Conservation (phyloP, 2,888 invertebrate genomes). For the Ametastegia equiseti region DNA sequence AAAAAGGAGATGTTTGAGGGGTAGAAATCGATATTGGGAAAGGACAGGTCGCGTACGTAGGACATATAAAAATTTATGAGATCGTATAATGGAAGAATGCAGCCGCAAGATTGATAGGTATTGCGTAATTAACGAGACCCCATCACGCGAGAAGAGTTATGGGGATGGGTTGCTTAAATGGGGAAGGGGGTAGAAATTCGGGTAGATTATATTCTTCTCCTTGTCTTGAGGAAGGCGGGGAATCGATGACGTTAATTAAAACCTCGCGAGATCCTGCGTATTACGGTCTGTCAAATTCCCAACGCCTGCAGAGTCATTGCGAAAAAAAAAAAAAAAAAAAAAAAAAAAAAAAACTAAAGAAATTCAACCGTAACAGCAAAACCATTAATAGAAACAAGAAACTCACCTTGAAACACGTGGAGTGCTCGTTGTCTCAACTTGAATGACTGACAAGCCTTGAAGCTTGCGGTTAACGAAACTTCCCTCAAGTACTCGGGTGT, state of each 20-base stretch:
- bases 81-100: slow-evolving; percentile 50
- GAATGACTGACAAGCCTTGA: slow-evolving; percentile 81
- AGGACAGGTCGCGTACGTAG: background rate
- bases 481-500: slow-evolving; percentile 81
- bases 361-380: too few species aligned
- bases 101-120: slow-evolving; percentile 53
- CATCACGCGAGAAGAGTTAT: slow-evolving; percentile 32
- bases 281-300: background rate
- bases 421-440: slow-evolving; percentile 91
- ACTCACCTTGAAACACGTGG: slow-evolving; percentile 90
- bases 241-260: background rate
- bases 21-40: background rate
- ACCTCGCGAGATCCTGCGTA: background rate
- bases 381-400: slow-evolving; percentile 6
- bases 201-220: background rate
- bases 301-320: background rate
- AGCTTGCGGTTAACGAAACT: slow-evolving; percentile 82
- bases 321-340: too few species aligned
- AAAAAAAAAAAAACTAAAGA: too few species aligned
- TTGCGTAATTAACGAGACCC: slow-evolving; percentile 18
- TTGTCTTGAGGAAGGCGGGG: background rate
- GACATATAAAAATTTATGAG: slow-evolving; percentile 50
- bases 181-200: background rate
- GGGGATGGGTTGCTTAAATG: background rate
- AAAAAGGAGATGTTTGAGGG: background rate